Evolutionary conservation across 2,888 invertebrate species (phyloP).

Genomic region (Xylophagus ater): DNA sequence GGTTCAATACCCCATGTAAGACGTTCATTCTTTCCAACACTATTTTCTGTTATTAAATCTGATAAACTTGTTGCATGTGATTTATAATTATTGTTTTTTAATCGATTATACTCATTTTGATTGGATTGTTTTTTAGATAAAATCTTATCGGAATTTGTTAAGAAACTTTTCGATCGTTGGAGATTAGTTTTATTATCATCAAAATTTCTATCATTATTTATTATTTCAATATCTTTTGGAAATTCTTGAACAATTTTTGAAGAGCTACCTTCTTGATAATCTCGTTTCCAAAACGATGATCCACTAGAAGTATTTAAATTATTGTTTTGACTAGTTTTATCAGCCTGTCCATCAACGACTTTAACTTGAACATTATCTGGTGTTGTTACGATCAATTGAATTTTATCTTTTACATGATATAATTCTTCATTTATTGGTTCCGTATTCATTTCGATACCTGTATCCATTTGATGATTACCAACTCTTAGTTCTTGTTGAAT

Average conservation of each 20-base stretch:
- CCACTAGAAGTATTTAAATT: too few relatives aligned
- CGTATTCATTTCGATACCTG: constrained; percentile 35
- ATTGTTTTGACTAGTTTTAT: too few relatives aligned
- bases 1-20: constrained; percentile 38
- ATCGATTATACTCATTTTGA: neutral
- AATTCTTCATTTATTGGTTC: constrained; percentile 9
- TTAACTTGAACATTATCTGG: constrained; percentile 33
- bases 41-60: constrained; percentile 36
- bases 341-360: constrained; percentile 25
- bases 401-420: constrained; percentile 17
- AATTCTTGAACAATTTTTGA: too few relatives aligned
- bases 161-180: constrained; percentile 7
- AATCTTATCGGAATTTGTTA: constrained; percentile 4
- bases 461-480: constrained; percentile 37
- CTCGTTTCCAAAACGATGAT: too few relatives aligned
- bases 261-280: too few relatives aligned
- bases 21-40: constrained; percentile 34
- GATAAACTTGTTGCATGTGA: constrained; percentile 33
- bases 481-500: constrained; percentile 37
- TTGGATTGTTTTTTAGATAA: neutral
- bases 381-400: constrained; percentile 33
- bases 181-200: constrained; percentile 5
- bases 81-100: constrained; percentile 11
- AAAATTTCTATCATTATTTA: constrained; percentile 18
- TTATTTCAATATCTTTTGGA: constrained; percentile 24